Base-by-base conservation (phyloP, 2,888 invertebrate genomes). In the Merodon equestris region DNA sequence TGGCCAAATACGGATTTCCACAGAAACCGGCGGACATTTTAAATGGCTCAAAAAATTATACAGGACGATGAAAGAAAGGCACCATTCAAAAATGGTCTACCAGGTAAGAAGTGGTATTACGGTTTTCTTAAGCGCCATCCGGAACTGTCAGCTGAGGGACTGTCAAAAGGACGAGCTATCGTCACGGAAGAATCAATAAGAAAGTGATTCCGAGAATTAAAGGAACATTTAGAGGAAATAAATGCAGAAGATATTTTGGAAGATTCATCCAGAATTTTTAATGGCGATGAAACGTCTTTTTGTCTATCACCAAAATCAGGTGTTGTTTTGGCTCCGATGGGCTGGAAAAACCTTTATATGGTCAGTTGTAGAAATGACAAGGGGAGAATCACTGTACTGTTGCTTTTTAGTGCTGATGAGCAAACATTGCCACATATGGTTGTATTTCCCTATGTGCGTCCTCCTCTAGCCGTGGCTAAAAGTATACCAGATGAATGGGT, bases 121-220 rank as follows among this genome's bases (percentile, higher is more conserved):
- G n/a, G 9, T 5, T 60, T 73, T 34, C 27, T 58, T 4, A 73
- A 53, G 38, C 51, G 53, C 19, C 51, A 66, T 40, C 48, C 50
- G 1, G 15, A 12, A 0, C 13, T 72, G 14, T 15, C 17, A 9
- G n/a, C 61, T 15, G 44, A 67, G 44, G 13, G 12, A 7, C 27
- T 71, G 13, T 18, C 56, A 9, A 71, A 71, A 50, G 42, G n/a
- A n/a, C n/a, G n/a, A n/a, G n/a, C n/a, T n/a, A n/a, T n/a, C n/a
- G n/a, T n/a, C n/a, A n/a, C n/a, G 42, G 14, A 18, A 38, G 53
- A 18, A 36, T n/a, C n/a, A n/a, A 42, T 36, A 5, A 36, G 10
- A 36, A 36, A 36, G 10, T 36, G 36, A 10, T 36, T 36, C 10
- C 36, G 36, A 36, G 36, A 36, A 12, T n/a, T n/a, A n/a, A n/a